Evolutionary conservation across 35 echinoderm and acorn worm species (phyloP).

Genomic region (Lytechinus pictus): DNA sequence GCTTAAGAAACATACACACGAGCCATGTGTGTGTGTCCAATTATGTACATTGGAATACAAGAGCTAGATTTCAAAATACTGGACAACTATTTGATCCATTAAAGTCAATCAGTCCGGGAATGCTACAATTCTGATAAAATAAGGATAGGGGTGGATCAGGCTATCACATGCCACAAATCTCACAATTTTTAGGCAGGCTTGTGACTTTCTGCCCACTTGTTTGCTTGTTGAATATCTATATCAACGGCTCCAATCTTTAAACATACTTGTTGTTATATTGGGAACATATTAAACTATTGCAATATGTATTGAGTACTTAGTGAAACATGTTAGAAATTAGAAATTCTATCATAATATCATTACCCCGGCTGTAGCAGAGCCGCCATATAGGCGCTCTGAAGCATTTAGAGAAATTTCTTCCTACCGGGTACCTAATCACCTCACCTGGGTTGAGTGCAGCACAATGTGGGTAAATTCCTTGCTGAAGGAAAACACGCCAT

Average conservation of each 20-base stretch:
- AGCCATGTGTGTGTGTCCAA: not conserved
- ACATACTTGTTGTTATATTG: no score
- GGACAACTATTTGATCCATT: not conserved
- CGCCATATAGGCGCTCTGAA: no score
- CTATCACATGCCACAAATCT: not conserved
- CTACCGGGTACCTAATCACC: no score
- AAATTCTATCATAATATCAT: no score
- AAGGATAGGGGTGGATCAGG: not conserved
- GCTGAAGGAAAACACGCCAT: no score
- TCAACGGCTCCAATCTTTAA: not conserved
- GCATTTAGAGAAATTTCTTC: no score
- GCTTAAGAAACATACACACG: conserved; percentile 25
- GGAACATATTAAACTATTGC: no score
- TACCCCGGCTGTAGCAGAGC: no score
- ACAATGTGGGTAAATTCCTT: no score
- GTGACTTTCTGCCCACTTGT: conserved; percentile 35
- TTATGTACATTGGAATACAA: not conserved
- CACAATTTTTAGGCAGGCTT: not conserved
- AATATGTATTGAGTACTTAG: no score
- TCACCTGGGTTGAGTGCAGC: no score
- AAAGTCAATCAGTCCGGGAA: not conserved
- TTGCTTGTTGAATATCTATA: not conserved
- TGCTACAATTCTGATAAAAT: conserved; percentile 7
- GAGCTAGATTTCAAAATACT: not conserved
- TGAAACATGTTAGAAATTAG: no score